phyloP scores from a whole-genome alignment of 1,140 invertebrate species.

The Drosophila lowei region DNA sequence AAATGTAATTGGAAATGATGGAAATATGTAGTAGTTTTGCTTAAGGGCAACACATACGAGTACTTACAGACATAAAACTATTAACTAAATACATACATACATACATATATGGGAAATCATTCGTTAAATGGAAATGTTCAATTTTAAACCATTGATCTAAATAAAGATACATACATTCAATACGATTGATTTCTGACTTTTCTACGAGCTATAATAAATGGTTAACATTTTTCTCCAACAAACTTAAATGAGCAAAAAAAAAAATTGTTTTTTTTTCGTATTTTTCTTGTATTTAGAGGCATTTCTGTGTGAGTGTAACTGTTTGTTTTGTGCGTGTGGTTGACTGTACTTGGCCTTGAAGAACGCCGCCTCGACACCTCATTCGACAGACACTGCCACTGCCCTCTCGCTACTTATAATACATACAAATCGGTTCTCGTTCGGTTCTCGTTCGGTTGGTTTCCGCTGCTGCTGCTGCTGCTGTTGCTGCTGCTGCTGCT shows the following conservation, averaged over 20 bases:
- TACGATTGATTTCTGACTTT: constrained; percentile 26
- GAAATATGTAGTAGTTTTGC: neutral
- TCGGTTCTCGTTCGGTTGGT: constrained; percentile 5
- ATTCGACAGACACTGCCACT: too few relatives aligned
- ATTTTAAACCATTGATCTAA: neutral
- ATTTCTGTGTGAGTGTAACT: constrained; percentile 27
- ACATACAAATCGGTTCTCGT: constrained; percentile 48
- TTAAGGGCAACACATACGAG: too few relatives aligned
- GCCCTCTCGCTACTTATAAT: constrained; percentile 24
- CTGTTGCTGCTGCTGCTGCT: constrained; percentile 1
- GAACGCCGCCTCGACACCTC: neutral
- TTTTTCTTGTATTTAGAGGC: constrained; percentile 34
- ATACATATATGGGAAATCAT: too few relatives aligned
- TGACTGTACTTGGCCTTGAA: constrained; percentile 40
- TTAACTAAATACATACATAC: too few relatives aligned
- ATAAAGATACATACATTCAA: neutral
- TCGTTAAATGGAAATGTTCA: too few relatives aligned
- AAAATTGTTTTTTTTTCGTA: constrained; percentile 1
- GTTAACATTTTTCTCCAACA: constrained; percentile 45
- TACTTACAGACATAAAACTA: too few relatives aligned
- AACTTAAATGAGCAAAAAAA: constrained; percentile 8
- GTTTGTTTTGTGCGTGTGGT: constrained; percentile 24
- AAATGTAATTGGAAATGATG: constrained; percentile 1
- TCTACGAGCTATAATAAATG: constrained; percentile 48
- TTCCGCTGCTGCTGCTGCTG: neutral